Evolutionary conservation across 2,113 vertebrate genomes (phyloP), one percentile per base, ranked within the genome.

Genomic region (Blennius ocellaris): DNA sequence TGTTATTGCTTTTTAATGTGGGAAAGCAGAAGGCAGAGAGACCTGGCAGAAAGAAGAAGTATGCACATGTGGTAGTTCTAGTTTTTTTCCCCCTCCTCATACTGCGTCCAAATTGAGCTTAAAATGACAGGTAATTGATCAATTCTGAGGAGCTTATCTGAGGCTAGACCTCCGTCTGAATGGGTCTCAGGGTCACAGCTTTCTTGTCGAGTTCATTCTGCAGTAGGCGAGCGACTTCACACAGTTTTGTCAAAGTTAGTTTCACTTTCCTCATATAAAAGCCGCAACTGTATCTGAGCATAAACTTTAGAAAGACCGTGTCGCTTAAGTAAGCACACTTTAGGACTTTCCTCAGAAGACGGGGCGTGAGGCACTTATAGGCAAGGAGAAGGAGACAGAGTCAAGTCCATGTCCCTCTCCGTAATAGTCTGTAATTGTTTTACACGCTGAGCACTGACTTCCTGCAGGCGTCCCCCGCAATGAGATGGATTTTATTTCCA

Each of bases 401-500:
- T 73, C 68, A 69, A 65, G 15, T 57, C 70, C 54, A 30, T 30
- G 21, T 30, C 61, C 55, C 66, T 78, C 67, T 6, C 43, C 2
- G 43, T 83, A 74, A 77, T 66, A 76, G 62, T 67, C 57, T 76
- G 62, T 90, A 90, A 90, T 87, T 88, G 77, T 87, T 89, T 91
- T 82, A 73, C 85, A 83, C 55, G 50, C 84, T 64, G 53, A 54
- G 78, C 66, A 53, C 78, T 50, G 69, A 69, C 14, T 40, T 87
- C 84, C 88, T 81, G 84, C 84, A 51, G 89, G 85, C 76, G 40
- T 82, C 56, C 75, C 9, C 8, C 21, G 36, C 45, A 85, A 86
- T 72, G 61, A 85, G 68, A 83, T 84, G 82, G 71, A 79, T 89
- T 85, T 85, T 71, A 89, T 85, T 78, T 87, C 84, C 87, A 83